A percentile compares a stretch with the other conserved stretches of the same genome.
Evolutionary conservation across 2,888 invertebrate genomes (phyloP).

Genomic region (Cerastis leucographa): DNA sequence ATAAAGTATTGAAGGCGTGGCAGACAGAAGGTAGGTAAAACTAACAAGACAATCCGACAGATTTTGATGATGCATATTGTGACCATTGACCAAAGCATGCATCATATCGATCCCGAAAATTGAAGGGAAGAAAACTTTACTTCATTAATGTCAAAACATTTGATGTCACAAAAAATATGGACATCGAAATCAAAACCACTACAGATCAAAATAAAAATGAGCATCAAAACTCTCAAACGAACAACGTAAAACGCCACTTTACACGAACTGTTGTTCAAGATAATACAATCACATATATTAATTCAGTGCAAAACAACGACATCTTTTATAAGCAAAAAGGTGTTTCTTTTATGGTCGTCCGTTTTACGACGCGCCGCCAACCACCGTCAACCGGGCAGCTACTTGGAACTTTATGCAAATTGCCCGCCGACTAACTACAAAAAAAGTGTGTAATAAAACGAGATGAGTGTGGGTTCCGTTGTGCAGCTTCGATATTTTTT

Average conservation of each 20-base stretch:
- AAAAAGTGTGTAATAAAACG: slow-evolving; percentile 74
- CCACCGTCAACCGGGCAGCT: slow-evolving; percentile 77
- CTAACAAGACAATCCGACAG: background rate
- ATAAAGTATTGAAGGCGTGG: background rate
- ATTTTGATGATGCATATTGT: background rate
- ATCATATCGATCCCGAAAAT: background rate
- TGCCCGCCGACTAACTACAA: slow-evolving; percentile 76
- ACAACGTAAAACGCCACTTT: slow-evolving; percentile 60
- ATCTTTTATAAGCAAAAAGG: slow-evolving; percentile 80
- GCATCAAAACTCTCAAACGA: slow-evolving; percentile 40
- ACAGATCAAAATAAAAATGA: slow-evolving; percentile 17
- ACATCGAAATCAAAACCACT: background rate
- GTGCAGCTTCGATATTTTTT: slow-evolving; percentile 8
- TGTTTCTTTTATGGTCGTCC: slow-evolving; percentile 85
- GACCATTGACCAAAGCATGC: background rate
- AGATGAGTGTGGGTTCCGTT: slow-evolving; percentile 63
- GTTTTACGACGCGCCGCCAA: slow-evolving; percentile 81
- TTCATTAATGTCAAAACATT: background rate
- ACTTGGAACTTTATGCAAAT: slow-evolving; percentile 87
- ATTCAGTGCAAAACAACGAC: slow-evolving; percentile 71
- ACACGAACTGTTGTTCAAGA: slow-evolving; percentile 62
- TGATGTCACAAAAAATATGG: background rate
- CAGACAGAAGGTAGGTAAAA: background rate
- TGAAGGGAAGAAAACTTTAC: background rate
- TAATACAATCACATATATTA: slow-evolving; percentile 74